Percentiles rank a stretch among this genome's conserved stretches.
These are phyloP conservation scores for Tangara arthus DNA, from an alignment of 2,797 vertebrate species.

Conservation along the genomic window DNA sequence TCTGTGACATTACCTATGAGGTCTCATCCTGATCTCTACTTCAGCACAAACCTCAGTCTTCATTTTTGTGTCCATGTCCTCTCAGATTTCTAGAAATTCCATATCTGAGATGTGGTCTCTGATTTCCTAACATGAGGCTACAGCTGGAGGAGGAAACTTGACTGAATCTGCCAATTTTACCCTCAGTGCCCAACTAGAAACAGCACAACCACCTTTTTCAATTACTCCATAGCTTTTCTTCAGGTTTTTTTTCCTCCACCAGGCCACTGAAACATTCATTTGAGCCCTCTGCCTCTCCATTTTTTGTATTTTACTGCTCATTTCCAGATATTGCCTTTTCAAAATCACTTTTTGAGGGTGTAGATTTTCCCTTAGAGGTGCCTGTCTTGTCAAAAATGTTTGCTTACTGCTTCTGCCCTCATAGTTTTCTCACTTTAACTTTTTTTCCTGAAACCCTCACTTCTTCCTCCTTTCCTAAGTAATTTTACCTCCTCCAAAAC, in stretches of 20 bases:
- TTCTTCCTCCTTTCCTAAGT: not conserved
- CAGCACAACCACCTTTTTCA: not conserved
- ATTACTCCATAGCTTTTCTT: not conserved
- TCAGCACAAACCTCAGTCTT: not conserved
- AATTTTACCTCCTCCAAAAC: not conserved
- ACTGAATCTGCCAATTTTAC: not conserved
- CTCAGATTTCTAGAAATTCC: not conserved
- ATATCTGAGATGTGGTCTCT: not conserved
- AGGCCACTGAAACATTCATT: not conserved
- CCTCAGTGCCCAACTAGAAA: not conserved
- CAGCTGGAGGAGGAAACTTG: not conserved
- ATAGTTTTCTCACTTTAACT: not conserved
- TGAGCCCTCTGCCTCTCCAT: not conserved
- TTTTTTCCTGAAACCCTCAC: not conserved
- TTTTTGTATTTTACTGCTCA: not conserved
- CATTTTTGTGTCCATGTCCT: not conserved
- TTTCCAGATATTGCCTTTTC: not conserved
- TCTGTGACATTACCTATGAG: not conserved
- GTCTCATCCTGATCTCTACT: not conserved
- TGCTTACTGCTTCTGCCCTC: not conserved
- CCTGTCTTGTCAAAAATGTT: not conserved
- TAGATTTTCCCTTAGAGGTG: not conserved
- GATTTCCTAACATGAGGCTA: not conserved
- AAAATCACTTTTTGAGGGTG: not conserved
- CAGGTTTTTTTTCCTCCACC: rapidly evolving